Evolutionary conservation across 2,797 vertebrate genomes (phyloP).

Genomic region (Liasis olivaceus): DNA sequence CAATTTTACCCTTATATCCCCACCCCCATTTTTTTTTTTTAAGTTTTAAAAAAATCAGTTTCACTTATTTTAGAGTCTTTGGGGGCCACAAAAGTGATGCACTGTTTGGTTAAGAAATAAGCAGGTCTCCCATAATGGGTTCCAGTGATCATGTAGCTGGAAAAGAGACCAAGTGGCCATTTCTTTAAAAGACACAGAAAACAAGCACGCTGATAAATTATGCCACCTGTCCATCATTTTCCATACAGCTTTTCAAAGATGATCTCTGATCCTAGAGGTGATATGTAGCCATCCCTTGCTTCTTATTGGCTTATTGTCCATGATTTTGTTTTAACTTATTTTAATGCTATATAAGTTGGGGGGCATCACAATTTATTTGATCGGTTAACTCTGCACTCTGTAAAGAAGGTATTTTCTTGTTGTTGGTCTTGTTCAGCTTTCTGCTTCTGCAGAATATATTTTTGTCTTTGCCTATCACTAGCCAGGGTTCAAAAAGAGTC

Average conservation of each 20-base stretch:
- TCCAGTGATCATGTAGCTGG: neutral
- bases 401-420: neutral
- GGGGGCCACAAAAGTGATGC: too few relatives aligned
- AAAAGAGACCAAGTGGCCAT: neutral
- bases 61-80: too few relatives aligned
- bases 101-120: too few relatives aligned
- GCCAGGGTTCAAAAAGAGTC: too few relatives aligned
- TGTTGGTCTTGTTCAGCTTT: too few relatives aligned
- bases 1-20: too few relatives aligned
- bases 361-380: neutral
- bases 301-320: neutral
- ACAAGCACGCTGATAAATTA: neutral
- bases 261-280: neutral
- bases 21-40: too few relatives aligned
- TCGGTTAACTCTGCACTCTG: neutral
- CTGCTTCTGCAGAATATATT: neutral
- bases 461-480: neutral
- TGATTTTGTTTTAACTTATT: neutral
- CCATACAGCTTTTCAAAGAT: neutral
- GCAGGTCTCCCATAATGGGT: too few relatives aligned
- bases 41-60: too few relatives aligned
- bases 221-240: neutral
- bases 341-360: neutral
- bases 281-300: neutral
- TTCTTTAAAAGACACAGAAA: neutral